Percentiles rank a stretch among this genome's conserved stretches.
These are phyloP conservation scores for Dugesia japonica DNA, from an alignment of 2,888 invertebrate genomes.

Conservation along the genomic window DNA sequence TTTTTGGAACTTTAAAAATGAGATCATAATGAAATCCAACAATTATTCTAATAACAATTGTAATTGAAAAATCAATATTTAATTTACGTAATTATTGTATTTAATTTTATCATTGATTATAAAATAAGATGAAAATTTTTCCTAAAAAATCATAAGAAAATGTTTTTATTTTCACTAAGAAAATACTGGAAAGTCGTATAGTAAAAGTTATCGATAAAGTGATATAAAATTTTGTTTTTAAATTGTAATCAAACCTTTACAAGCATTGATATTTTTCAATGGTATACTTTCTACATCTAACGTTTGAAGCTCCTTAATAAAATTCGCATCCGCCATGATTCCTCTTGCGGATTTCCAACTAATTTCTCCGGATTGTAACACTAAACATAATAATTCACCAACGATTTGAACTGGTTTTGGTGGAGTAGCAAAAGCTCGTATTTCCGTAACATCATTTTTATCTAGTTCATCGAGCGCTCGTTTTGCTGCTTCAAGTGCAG, in stretches of 20 bases:
- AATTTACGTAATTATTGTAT: no score
- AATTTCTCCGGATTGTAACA: conserved; percentile 33
- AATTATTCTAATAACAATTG: no score
- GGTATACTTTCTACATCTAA: conserved; percentile 35
- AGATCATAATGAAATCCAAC: no score
- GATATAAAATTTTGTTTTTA: no score
- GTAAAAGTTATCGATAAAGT: no score
- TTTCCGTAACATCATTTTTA: conserved; percentile 35
- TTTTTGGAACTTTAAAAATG: no score
- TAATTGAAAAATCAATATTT: no score
- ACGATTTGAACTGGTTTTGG: conserved; percentile 35
- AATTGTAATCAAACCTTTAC: conserved; percentile 33
- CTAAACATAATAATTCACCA: conserved; percentile 32
- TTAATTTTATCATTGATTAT: no score
- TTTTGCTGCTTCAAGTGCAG: conserved; percentile 35
- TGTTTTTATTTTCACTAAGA: no score
- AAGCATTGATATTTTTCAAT: conserved; percentile 31
- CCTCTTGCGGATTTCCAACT: conserved; percentile 36
- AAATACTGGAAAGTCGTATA: no score
- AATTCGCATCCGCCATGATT: conserved; percentile 36
- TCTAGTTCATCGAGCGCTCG: conserved; percentile 34
- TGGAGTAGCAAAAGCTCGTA: conserved; percentile 36
- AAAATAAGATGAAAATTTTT: no score
- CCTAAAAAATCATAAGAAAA: no score
- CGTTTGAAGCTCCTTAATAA: conserved; percentile 32